Base-by-base conservation (phyloP, 2,888 invertebrate genomes). In the Scaptomyza caliginosa region DNA sequence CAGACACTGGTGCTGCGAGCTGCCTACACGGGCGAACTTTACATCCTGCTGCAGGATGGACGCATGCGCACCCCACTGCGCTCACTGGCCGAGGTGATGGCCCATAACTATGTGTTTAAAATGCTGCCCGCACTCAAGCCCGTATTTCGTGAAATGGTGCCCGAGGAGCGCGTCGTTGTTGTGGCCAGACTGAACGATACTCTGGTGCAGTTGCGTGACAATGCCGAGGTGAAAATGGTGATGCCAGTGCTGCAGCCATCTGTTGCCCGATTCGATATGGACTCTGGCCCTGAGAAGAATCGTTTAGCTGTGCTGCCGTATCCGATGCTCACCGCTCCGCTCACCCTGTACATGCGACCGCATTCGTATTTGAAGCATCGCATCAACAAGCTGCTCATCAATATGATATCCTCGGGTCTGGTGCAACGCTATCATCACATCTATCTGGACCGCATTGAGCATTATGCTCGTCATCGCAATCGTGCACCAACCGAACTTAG, bases 21-120 rank as follows among this genome's bases (percentile, higher is more conserved):
- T 36, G 89, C 89, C 8, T 90, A 90, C 49, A 79, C 78, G 0
- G 86, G 90, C 0, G 88, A 89, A 54, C 57, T 90, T 3, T 90
- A 67, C 16, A 71, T 80, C 0, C 65, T 90, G n/a, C 76, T 90
- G 21, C 90, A 90, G 63, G 90, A 90, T 58, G 88, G 78, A 0
- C 72, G 85, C 0, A 26, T 66, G 3, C 77, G 77, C 0, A 67
- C 69, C 0, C 69, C 70, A 1, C 13, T 89, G 3, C 52, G 63
- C 7, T 68, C 66, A 0, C 36, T 90, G 8, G 49, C 71, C 7
- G 82, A 90, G 65, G 74, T 89, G n/a, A 13, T 88, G n/a, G 63
- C 55, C 0, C 38, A 66, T 19, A 78, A 80, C 6, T 89, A 72
- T 43, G 69, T 64, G 1, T 75, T 90, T 13, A 55, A 69, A 36